Conservation (phyloP, 1,140 invertebrate genomes). For the Drosophila kanapiae region DNA sequence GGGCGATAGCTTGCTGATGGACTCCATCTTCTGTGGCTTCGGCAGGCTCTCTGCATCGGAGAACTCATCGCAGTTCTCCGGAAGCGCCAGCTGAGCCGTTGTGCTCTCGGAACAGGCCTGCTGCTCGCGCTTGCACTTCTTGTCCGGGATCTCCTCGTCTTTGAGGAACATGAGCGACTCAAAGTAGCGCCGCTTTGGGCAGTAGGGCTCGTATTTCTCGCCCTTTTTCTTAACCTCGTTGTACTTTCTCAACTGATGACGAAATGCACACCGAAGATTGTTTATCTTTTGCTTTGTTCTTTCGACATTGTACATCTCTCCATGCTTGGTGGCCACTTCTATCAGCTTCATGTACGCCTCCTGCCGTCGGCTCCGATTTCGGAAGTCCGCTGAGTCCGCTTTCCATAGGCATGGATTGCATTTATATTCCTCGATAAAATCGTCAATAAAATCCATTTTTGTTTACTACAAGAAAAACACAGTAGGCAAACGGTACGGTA, state of each 20-base stretch:
- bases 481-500: slow-evolving; percentile 30
- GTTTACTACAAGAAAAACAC: slow-evolving; percentile 57
- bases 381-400: slow-evolving; percentile 76
- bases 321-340: slow-evolving; percentile 80
- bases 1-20: slow-evolving; percentile 56
- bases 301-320: slow-evolving; percentile 81
- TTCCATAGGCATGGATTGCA: slow-evolving; percentile 84
- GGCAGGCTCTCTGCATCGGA: slow-evolving; percentile 69
- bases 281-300: slow-evolving; percentile 85
- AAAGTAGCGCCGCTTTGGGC: slow-evolving; percentile 79
- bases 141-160: slow-evolving; percentile 78
- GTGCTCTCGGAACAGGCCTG: slow-evolving; percentile 48
- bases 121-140: slow-evolving; percentile 65
- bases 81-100: slow-evolving; percentile 26
- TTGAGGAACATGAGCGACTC: slow-evolving; percentile 83
- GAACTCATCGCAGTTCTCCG: slow-evolving; percentile 62
- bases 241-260: slow-evolving; percentile 82
- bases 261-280: slow-evolving; percentile 83
- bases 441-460: slow-evolving; percentile 84
- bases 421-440: slow-evolving; percentile 84
- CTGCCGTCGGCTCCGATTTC: slow-evolving; percentile 73
- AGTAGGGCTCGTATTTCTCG: slow-evolving; percentile 82
- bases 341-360: slow-evolving; percentile 82
- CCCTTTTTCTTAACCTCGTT: slow-evolving; percentile 81
- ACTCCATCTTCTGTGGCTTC: slow-evolving; percentile 58